Percentiles rank a stretch among this genome's conserved stretches.
These are phyloP conservation scores for Daphoenositta chrysoptera DNA, from an alignment of 2,113 vertebrate genomes.

Conservation along the genomic window DNA sequence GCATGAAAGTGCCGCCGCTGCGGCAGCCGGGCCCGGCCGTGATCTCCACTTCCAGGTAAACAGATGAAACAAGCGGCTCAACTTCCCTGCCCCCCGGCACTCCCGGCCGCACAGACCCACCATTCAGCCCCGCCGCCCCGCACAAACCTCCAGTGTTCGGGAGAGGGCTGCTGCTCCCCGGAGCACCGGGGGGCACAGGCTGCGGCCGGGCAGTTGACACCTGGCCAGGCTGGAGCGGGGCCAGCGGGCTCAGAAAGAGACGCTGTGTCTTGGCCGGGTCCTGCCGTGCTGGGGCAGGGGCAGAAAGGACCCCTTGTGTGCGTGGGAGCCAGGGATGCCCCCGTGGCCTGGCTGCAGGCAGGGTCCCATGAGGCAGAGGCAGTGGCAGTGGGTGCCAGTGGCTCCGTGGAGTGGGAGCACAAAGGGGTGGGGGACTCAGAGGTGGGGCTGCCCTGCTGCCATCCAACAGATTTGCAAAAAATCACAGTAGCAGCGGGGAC, in stretches of 20 bases:
- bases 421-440: neutral
- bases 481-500: neutral
- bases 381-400: fast-evolving
- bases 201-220: neutral
- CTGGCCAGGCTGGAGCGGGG: neutral
- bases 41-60: slow-evolving; percentile 49
- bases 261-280: neutral
- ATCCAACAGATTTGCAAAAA: neutral
- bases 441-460: neutral
- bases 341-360: neutral
- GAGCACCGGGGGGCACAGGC: neutral
- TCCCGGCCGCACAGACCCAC: neutral
- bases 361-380: fast-evolving
- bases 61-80: slow-evolving; percentile 10
- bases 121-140: neutral
- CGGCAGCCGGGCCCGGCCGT: neutral
- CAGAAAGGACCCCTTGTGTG: slow-evolving; percentile 20
- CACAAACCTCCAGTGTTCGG: slow-evolving; percentile 45
- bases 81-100: neutral
- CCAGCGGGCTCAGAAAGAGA: neutral
- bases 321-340: neutral
- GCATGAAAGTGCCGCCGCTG: neutral
- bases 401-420: neutral
- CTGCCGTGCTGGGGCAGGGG: neutral
- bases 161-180: neutral